Evolutionary conservation across 2,797 vertebrate species (phyloP).

Genomic region (Limosa lapponica): DNA sequence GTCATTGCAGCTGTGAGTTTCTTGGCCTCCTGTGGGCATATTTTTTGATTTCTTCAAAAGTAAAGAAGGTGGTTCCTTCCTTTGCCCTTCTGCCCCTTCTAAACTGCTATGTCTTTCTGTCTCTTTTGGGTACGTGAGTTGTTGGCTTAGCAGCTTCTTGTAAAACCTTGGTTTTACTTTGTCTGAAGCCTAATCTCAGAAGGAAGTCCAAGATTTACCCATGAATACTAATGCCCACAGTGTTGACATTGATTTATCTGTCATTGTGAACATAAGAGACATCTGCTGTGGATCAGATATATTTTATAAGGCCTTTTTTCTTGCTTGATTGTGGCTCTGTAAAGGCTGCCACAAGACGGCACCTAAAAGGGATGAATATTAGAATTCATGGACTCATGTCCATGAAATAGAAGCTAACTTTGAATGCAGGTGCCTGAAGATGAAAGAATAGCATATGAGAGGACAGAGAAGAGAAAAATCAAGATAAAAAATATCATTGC

Average conservation of each 20-base stretch:
- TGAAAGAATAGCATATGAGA: not conserved
- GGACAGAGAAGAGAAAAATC: not conserved
- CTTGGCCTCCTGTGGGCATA: not conserved
- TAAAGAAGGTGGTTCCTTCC: fast-evolving
- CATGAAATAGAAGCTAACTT: not conserved
- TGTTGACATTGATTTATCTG: not conserved
- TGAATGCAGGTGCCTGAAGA: not conserved
- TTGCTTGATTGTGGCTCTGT: not conserved
- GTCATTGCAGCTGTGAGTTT: not conserved
- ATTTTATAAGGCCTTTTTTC: not conserved
- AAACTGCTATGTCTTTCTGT: not conserved
- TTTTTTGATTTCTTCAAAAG: not conserved
- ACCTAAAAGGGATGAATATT: not conserved
- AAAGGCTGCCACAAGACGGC: not conserved
- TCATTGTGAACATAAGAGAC: not conserved
- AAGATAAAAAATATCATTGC: constrained; percentile 1
- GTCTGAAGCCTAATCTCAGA: not conserved
- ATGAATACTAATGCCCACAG: not conserved
- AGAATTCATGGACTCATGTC: not conserved
- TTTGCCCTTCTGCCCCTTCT: not conserved
- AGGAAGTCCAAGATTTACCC: not conserved
- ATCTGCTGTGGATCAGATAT: not conserved
- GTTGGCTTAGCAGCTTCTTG: not conserved
- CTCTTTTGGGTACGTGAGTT: not conserved
- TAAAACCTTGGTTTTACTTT: not conserved